Base-by-base conservation (phyloP, 23 tunicate genomes). In the Trididemnum nubilum region DNA sequence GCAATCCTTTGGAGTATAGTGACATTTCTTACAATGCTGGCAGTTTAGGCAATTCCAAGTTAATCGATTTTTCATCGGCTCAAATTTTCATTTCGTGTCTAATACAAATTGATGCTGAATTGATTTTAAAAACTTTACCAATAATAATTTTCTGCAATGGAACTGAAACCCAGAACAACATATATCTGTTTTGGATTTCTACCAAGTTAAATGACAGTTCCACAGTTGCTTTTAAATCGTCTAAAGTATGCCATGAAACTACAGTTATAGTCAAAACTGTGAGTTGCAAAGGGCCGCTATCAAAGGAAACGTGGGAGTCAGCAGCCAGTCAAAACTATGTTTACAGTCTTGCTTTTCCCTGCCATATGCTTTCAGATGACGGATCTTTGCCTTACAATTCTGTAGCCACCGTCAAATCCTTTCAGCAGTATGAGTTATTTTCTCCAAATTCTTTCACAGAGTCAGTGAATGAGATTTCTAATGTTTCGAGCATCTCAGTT, bases 111-210 rank as follows among this genome's bases (percentile, higher is more conserved):
- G 38, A 67, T 4, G 12, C 25, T 30, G n/a, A 67, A 5, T 5
- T 33, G 18, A 7, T 67, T 15, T n/a, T 31, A 7, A 7, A 67
- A 4, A 37, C 31, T 37, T 40, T 38, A 22, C 78, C 78, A 37
- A 2, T 73, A 58, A 2, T 73, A 21, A 37, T 73, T 23, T 73
- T 73, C 28, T 73, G 57, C 15, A 58, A 73, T 73, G 58, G 78
- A 39, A 21, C 9, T 73, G 3, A 2, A 37, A 73, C 37, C 33
- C 37, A 73, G 58, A 5, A 73, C 28, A 37, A 73, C 32, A 40
- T 73, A 2, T 73, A 21, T 38, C 9, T 73, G 58, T 38, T 73
- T 38, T 40, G 21, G 9, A 2, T 73, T 19, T 2, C 12, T 49
- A 18, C 57, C 18, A 18, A 9, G 57, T 49, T 18, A 49, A 49